Conservation (phyloP, 2,113 vertebrate genomes). For the Hyaena hyaena region DNA sequence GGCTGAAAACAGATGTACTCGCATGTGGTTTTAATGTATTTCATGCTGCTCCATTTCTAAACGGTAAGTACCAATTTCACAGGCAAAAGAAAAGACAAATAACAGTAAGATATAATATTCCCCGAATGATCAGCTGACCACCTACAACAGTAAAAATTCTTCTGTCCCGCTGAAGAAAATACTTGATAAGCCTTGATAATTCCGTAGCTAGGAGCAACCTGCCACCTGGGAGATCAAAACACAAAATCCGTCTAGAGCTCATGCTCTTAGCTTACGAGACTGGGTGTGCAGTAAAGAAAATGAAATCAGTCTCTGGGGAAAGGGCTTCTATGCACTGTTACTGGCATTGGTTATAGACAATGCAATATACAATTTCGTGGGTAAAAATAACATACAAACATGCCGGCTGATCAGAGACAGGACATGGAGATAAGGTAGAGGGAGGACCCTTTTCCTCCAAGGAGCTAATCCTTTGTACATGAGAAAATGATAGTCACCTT, state of each 20-base stretch:
- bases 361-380: slow-evolving; percentile 63
- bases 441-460: slow-evolving; percentile 18
- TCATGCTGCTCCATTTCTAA: slow-evolving; percentile 76
- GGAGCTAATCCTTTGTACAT: not conserved
- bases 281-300: slow-evolving; percentile 75
- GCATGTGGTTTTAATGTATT: slow-evolving; percentile 73
- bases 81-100: slow-evolving; percentile 49
- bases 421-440: slow-evolving; percentile 66
- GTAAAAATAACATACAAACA: slow-evolving; percentile 86
- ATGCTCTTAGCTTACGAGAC: slow-evolving; percentile 68
- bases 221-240: slow-evolving; percentile 78
- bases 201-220: slow-evolving; percentile 63
- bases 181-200: slow-evolving; percentile 72
- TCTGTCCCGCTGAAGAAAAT: slow-evolving; percentile 78
- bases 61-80: slow-evolving; percentile 70
- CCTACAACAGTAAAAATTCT: slow-evolving; percentile 69
- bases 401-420: slow-evolving; percentile 82
- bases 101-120: slow-evolving; percentile 23
- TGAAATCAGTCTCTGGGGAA: slow-evolving; percentile 80
- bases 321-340: slow-evolving; percentile 79
- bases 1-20: slow-evolving; percentile 61
- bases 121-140: slow-evolving; percentile 53
- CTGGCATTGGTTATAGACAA: slow-evolving; percentile 72
- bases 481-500: not conserved
- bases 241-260: slow-evolving; percentile 70